A percentile compares a stretch with the other conserved stretches of the same genome.
Evolutionary conservation across 2,888 invertebrate genomes (phyloP).

Genomic region (Pyrrhosoma nymphula): DNA sequence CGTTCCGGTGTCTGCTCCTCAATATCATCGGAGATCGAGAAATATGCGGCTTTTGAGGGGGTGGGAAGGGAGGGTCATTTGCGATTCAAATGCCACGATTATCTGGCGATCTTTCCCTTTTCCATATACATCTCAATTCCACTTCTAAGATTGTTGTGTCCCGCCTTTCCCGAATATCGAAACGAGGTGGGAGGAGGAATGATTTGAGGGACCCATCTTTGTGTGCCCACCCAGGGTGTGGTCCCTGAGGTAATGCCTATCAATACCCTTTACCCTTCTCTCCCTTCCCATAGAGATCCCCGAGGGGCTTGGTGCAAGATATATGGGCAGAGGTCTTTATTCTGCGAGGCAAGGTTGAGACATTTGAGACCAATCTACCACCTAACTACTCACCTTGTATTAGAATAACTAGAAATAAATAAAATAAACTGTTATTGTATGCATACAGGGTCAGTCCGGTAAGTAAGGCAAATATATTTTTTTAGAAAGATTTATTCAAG

Average conservation of each 20-base stretch:
- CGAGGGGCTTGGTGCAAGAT: neutral
- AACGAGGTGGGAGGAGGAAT: neutral
- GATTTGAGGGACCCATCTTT: neutral
- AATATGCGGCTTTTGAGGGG: constrained; percentile 25
- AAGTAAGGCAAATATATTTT: no score
- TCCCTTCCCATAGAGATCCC: neutral
- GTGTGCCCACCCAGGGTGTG: neutral
- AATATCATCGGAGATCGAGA: constrained; percentile 53
- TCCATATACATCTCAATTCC: neutral
- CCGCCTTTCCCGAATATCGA: neutral
- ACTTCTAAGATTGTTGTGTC: neutral
- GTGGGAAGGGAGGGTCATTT: constrained; percentile 52
- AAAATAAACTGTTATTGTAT: no score
- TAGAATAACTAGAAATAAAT: no score
- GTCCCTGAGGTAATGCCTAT: neutral
- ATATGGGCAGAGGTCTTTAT: no score
- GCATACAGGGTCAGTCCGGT: no score
- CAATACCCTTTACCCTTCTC: neutral
- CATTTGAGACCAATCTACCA: no score
- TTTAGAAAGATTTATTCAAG: no score
- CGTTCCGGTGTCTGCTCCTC: constrained; percentile 48
- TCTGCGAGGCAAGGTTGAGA: no score
- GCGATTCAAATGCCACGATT: constrained; percentile 58
- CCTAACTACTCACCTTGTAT: no score
- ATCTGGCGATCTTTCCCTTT: constrained; percentile 3